phyloP scores from a whole-genome alignment of 2,888 invertebrate species.

The Podabrus alpinus region DNA sequence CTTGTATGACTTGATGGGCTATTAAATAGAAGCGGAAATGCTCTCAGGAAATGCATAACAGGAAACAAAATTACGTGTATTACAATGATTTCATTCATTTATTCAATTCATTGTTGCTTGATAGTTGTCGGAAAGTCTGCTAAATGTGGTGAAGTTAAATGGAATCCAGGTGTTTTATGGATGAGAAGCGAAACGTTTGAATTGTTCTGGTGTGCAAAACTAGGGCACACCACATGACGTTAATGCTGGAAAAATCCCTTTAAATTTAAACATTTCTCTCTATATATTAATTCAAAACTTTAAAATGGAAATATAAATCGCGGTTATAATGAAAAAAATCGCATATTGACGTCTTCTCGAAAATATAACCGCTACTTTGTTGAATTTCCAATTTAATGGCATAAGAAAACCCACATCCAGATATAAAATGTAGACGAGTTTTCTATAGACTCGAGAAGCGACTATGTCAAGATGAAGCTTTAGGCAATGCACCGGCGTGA shows the following conservation, averaged over 20 bases:
- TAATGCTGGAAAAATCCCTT: neutral
- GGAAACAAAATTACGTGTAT: slow-evolving; percentile 18
- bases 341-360: neutral
- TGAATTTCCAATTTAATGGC: neutral
- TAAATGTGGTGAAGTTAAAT: slow-evolving; percentile 8
- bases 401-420: neutral
- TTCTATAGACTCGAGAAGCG: slow-evolving; percentile 6
- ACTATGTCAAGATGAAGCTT: slow-evolving; percentile 4
- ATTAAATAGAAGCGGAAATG: slow-evolving; percentile 13
- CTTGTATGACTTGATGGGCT: neutral
- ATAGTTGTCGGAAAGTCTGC: slow-evolving; percentile 19
- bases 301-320: neutral
- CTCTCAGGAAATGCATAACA: slow-evolving; percentile 18
- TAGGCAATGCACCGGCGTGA: slow-evolving; percentile 9
- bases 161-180: slow-evolving; percentile 24
- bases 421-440: neutral
- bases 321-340: neutral
- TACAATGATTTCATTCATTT: slow-evolving; percentile 24
- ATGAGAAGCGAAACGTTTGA: slow-evolving; percentile 8
- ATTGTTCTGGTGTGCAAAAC: slow-evolving; percentile 6
- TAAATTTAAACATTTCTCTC: neutral
- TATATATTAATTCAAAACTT: neutral
- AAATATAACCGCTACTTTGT: neutral
- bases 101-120: slow-evolving; percentile 17
- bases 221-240: slow-evolving; percentile 1